Base-by-base conservation (phyloP, 2,113 vertebrate species). In the Datnioides undecimradiatus region DNA sequence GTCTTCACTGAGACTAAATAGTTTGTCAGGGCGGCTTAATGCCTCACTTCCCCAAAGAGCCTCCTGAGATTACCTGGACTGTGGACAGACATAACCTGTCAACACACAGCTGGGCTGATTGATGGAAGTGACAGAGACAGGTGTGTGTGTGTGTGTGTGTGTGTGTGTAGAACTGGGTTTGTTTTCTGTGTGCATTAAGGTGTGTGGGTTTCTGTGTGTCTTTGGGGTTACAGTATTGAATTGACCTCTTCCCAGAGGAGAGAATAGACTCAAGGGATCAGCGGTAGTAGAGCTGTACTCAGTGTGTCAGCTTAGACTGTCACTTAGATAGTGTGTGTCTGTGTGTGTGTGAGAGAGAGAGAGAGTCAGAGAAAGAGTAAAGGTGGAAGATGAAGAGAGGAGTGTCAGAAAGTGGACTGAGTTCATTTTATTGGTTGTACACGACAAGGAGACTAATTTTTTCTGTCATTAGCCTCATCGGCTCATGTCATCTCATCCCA, bases 231-330 rank as follows among this genome's bases (percentile, higher is more conserved):
- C 88, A 82, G 91, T 93, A 92, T 93, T 91, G 89, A 91, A 91
- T 93, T 93, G 92, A 93, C 92, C 93, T 89, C 77, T 91, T 92
- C 89, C 86, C 86, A 48, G 76, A 84, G 76, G 89, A 88, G 89
- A 92, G 92, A 92, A 93, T 90, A 92, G 92, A 93, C 93, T 91
- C 89, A 79, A 79, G 89, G 90, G 91, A 91, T 93, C 90, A 91
- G 88, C 52, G 60, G 78, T 88, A 89, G 89, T 90, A 86, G 89
- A 90, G 91, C 88, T 92, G 91, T 91, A 79, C 90, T 90, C 78
- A 76, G 67, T 80, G 86, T 86, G 88, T 91, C 87, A 90, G 86
- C 90, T 91, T 86, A 87, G 86, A 88, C 88, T 90, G 89, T 91
- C 90, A 91, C 90, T 90, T 88, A 78, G 86, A 72, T 63, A 45